Percentiles rank a stretch among this genome's conserved stretches.
These are phyloP conservation scores for Drosophila trapezifrons DNA, from an alignment of 1,140 invertebrate genomes.

Conservation along the genomic window DNA sequence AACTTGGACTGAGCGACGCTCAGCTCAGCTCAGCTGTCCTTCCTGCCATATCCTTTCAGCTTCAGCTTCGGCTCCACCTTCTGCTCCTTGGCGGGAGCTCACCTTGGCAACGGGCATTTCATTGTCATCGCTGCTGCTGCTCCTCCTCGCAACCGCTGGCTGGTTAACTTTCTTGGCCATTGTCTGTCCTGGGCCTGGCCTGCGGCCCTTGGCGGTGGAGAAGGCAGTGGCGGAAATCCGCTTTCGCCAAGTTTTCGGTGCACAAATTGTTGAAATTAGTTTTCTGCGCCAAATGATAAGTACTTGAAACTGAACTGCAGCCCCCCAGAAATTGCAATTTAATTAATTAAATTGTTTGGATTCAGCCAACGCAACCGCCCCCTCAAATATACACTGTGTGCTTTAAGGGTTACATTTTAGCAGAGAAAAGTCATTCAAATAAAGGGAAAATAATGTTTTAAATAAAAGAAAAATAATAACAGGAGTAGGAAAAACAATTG, in stretches of 20 bases:
- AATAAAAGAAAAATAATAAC: no score
- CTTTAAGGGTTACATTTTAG: not conserved
- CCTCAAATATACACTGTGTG: not conserved
- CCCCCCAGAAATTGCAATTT: conserved; percentile 66
- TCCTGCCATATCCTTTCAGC: conserved; percentile 9
- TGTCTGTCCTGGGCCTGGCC: conserved; percentile 39
- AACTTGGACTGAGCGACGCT: conserved; percentile 35
- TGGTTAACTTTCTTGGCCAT: conserved; percentile 75
- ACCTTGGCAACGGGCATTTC: conserved; percentile 66
- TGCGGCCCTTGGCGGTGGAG: conserved; percentile 31
- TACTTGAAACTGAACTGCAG: conserved; percentile 73
- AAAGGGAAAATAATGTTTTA: not conserved
- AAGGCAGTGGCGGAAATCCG: conserved; percentile 63
- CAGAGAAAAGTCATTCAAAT: no score
- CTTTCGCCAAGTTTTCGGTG: conserved; percentile 71
- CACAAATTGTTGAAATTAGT: conserved; percentile 83
- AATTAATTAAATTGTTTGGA: conserved; percentile 77
- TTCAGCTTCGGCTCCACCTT: not conserved
- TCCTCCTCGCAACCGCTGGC: conserved; percentile 16
- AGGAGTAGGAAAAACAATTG: no score
- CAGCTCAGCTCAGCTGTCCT: conserved; percentile 24
- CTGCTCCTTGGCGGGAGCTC: conserved; percentile 19
- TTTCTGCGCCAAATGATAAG: conserved; percentile 78
- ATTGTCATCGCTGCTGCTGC: conserved; percentile 65
- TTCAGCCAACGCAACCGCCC: conserved; percentile 15